Percentiles rank a stretch among this genome's conserved stretches.
These are phyloP conservation scores for Cardiocondyla obscurior DNA, from an alignment of 1,140 invertebrate genomes.

Conservation along the genomic window DNA sequence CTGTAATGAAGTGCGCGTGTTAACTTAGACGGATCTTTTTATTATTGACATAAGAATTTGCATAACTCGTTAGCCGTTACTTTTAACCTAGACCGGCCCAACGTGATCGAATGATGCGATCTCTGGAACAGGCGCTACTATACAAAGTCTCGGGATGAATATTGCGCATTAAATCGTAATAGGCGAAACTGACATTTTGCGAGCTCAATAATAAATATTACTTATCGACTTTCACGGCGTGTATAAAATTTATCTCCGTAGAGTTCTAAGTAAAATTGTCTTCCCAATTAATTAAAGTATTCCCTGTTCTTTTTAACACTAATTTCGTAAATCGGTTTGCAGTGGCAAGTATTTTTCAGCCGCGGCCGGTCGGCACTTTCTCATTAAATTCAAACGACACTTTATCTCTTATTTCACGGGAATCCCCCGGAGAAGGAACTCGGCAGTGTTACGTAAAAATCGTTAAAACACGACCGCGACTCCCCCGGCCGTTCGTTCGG, in stretches of 20 bases:
- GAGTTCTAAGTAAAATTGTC: background rate
- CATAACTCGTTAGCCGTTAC: background rate
- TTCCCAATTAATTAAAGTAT: background rate
- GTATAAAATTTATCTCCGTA: background rate
- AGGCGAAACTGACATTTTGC: background rate
- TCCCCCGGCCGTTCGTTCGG: background rate
- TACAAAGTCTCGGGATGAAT: background rate
- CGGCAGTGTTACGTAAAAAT: slow-evolving; percentile 16
- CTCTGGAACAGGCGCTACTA: background rate
- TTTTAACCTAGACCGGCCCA: background rate
- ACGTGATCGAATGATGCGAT: background rate
- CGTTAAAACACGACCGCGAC: slow-evolving; percentile 13
- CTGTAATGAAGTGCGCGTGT: background rate
- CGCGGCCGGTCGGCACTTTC: background rate
- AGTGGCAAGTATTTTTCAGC: background rate
- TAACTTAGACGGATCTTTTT: background rate
- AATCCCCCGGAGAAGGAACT: background rate
- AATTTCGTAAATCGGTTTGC: background rate
- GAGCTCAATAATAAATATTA: background rate
- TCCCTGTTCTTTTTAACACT: background rate
- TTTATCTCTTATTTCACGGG: background rate
- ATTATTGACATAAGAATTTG: background rate
- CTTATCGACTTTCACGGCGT: background rate
- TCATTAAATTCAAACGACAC: background rate
- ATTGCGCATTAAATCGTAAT: background rate